These are phyloP conservation scores for Pseudanteris insignis DNA, from an alignment of 2,888 invertebrate genomes.

Conservation along the genomic window DNA sequence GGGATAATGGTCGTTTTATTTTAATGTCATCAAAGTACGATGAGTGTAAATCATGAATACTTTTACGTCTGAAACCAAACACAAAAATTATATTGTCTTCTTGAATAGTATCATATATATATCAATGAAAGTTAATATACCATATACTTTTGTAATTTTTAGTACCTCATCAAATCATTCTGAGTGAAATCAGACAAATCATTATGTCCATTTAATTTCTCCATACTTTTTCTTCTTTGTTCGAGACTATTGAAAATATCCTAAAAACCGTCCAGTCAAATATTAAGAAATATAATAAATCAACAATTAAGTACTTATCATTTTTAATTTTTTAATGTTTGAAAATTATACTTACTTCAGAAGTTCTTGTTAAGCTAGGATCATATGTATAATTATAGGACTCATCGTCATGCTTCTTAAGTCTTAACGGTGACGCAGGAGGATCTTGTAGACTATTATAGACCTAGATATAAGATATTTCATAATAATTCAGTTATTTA, in stretches of 20 bases:
- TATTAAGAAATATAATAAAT: too few relatives aligned
- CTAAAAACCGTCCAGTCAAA: constrained; percentile 47
- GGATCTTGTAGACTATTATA: constrained; percentile 65
- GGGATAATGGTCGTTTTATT: constrained; percentile 56
- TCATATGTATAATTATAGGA: constrained; percentile 57
- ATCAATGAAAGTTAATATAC: too few relatives aligned
- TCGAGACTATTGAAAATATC: constrained; percentile 63
- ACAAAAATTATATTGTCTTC: too few relatives aligned
- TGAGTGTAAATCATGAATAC: constrained; percentile 57
- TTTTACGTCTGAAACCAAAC: constrained; percentile 34
- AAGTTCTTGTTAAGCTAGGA: constrained; percentile 63
- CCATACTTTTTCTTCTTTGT: constrained; percentile 61
- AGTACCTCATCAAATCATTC: constrained; percentile 52
- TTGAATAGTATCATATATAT: too few relatives aligned
- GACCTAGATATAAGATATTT: too few relatives aligned
- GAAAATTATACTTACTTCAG: constrained; percentile 57
- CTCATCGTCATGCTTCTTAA: constrained; percentile 58
- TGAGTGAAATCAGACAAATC: constrained; percentile 56
- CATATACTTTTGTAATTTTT: too few relatives aligned
- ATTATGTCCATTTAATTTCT: constrained; percentile 58
- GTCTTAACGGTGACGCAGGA: constrained; percentile 58
- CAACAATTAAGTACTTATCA: not conserved
- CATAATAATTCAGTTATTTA: too few relatives aligned
- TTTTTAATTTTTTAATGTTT: not conserved
- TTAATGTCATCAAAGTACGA: constrained; percentile 57